phyloP scores from a whole-genome alignment of 2,888 invertebrate genomes.

The Steinernema carpocapsae region DNA sequence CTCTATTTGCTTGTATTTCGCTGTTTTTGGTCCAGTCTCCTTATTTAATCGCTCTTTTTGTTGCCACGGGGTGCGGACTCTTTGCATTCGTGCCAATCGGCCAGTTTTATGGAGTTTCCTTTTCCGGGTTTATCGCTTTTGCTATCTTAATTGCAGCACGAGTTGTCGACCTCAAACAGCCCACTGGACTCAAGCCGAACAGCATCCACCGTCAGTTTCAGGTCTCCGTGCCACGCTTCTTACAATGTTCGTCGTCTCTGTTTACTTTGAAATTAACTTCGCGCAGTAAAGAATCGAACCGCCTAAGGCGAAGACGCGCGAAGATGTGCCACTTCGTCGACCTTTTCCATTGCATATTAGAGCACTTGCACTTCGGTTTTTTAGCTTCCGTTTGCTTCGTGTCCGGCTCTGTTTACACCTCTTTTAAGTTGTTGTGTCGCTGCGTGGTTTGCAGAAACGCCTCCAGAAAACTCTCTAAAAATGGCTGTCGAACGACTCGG shows the following conservation, averaged over 20 bases:
- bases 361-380: not conserved
- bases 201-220: too few species aligned
- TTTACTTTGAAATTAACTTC: constrained; percentile 1
- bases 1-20: constrained; percentile 20
- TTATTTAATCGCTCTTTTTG: not conserved
- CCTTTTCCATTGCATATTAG: not conserved
- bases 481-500: constrained; percentile 19
- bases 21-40: not conserved
- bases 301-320: constrained; percentile 9
- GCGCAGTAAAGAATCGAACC: not conserved
- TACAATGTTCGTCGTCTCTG: not conserved
- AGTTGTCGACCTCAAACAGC: not conserved
- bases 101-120: not conserved
- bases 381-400: too few species aligned
- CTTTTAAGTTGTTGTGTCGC: not conserved
- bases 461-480: constrained; percentile 21
- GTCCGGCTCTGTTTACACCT: not conserved
- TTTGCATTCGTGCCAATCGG: not conserved
- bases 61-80: not conserved
- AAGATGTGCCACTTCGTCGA: not conserved
- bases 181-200: not conserved
- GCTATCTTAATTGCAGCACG: constrained; percentile 16
- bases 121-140: not conserved
- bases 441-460: not conserved
- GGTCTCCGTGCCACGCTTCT: not conserved